These are phyloP conservation scores for Atherinomorus stipes DNA, from an alignment of 2,113 vertebrate genomes.

Conservation along the genomic window DNA sequence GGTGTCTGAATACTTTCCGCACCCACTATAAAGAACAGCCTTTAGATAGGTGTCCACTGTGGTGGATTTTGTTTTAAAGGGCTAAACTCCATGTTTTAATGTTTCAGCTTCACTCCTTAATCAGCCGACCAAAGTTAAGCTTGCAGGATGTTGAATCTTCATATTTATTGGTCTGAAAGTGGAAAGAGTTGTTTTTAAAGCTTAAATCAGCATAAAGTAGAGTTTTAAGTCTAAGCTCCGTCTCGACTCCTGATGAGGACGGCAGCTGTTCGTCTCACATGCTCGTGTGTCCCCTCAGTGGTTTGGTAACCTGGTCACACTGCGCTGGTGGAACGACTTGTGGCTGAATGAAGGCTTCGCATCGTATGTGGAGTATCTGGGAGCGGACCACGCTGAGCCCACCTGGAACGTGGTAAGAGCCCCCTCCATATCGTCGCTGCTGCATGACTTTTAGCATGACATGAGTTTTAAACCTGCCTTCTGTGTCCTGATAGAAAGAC, in stretches of 20 bases:
- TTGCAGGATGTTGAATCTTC: not conserved
- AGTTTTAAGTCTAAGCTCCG: too few species aligned
- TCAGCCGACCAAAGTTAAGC: not conserved
- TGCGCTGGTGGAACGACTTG: constrained; percentile 95
- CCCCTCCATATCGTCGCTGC: not conserved
- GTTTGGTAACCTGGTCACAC: constrained; percentile 96
- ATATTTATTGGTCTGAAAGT: not conserved
- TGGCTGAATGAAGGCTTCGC: constrained; percentile 98
- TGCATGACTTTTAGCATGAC: not conserved
- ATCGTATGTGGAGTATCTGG: constrained; percentile 93
- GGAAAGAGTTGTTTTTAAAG: too few species aligned
- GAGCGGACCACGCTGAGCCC: constrained; percentile 80
- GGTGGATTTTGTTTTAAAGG: too few species aligned
- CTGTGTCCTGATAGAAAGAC: constrained; percentile 84
- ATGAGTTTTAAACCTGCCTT: not conserved
- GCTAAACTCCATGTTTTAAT: too few species aligned
- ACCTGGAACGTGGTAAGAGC: constrained; percentile 86
- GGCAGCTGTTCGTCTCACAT: too few species aligned
- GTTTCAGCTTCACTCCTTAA: too few species aligned
- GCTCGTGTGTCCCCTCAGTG: constrained; percentile 87
- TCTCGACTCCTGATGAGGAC: too few species aligned
- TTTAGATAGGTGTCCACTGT: too few species aligned
- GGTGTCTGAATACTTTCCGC: too few species aligned
- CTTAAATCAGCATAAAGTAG: not conserved
- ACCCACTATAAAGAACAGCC: too few species aligned